These are phyloP conservation scores for Adelosebastes latens DNA, from an alignment of 2,797 vertebrate genomes.

Conservation along the genomic window DNA sequence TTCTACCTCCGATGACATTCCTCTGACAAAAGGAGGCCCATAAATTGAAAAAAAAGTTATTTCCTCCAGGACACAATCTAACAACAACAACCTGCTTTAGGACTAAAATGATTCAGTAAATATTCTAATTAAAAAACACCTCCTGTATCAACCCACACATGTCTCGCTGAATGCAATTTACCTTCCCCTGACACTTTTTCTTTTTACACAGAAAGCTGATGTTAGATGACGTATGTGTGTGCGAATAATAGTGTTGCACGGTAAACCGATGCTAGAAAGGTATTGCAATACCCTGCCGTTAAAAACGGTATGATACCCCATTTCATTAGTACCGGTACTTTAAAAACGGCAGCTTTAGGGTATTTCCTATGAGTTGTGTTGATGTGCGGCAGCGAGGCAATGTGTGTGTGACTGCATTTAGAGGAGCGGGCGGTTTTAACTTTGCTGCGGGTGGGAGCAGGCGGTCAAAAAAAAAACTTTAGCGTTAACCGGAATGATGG, in stretches of 20 bases:
- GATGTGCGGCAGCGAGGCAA: too few species aligned
- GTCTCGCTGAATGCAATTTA: conserved; percentile 7
- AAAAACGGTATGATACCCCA: neutral
- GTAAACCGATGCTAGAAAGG: neutral
- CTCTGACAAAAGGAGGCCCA: neutral
- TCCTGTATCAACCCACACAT: conserved; percentile 28
- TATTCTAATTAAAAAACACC: conserved; percentile 28
- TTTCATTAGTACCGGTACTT: too few species aligned
- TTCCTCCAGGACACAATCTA: conserved; percentile 20
- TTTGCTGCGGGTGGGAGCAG: too few species aligned
- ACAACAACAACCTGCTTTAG: conserved; percentile 14
- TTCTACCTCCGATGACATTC: conserved; percentile 19
- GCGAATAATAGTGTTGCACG: neutral
- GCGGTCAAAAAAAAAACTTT: too few species aligned
- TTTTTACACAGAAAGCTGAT: conserved; percentile 5
- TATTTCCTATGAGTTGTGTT: too few species aligned
- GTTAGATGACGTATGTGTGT: neutral
- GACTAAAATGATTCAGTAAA: conserved; percentile 31
- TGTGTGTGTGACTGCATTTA: too few species aligned
- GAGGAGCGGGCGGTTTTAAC: too few species aligned
- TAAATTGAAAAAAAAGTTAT: conserved; percentile 11
- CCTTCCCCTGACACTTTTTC: neutral
- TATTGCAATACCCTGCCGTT: neutral
- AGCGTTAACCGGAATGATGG: too few species aligned
- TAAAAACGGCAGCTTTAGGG: too few species aligned